Conservation (phyloP, 2,113 vertebrate species). For the Etia nguti region DNA sequence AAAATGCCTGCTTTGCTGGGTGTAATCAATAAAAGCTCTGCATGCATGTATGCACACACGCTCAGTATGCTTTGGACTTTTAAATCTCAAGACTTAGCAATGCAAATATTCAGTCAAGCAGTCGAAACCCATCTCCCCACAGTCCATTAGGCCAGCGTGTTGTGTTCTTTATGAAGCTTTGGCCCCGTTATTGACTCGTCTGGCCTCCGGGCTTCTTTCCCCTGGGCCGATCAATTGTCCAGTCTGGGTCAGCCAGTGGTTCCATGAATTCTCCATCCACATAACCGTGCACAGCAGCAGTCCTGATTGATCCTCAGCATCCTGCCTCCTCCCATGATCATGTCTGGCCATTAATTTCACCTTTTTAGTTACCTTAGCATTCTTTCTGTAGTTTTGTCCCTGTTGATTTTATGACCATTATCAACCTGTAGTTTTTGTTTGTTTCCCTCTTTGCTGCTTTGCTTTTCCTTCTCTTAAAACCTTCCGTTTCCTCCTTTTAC, state of each 20-base stretch:
- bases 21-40: background rate
- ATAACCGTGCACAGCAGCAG: background rate
- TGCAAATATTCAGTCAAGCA: conserved; percentile 23
- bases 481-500: background rate
- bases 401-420: conserved; percentile 33
- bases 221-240: conserved; percentile 40
- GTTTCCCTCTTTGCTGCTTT: background rate
- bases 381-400: conserved; percentile 26
- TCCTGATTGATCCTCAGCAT: conserved; percentile 8
- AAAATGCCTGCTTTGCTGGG: background rate
- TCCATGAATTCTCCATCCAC: conserved; percentile 18
- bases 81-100: background rate
- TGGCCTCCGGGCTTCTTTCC: conserved; percentile 23
- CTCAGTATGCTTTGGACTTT: background rate
- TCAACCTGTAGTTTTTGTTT: conserved; percentile 41
- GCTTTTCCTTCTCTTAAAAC: background rate
- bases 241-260: conserved; percentile 50
- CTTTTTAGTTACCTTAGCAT: conserved; percentile 20
- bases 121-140: conserved; percentile 10
- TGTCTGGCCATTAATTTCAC: conserved; percentile 30
- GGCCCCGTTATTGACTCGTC: conserved; percentile 41
- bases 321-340: conserved; percentile 10
- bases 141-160: conserved; percentile 43
- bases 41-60: background rate
- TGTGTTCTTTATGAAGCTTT: conserved; percentile 21